Evolutionary conservation across 2,797 vertebrate genomes (phyloP).

Genomic region (Periparus ater): DNA sequence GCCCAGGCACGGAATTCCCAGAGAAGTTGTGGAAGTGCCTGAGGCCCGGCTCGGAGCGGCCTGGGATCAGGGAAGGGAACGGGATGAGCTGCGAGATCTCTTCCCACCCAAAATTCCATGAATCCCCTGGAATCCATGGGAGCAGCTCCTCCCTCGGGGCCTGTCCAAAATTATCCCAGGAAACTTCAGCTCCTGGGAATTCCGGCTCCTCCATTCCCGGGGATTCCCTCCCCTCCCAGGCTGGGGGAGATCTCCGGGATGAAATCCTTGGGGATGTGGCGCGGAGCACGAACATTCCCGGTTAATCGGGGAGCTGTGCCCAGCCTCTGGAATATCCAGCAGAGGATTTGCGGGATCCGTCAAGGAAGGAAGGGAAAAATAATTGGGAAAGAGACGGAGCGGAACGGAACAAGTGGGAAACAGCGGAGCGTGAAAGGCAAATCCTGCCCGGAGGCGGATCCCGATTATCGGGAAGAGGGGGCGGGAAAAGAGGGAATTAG

Average conservation of each 20-base stretch:
- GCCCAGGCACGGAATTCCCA: background rate
- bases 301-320: accelerated
- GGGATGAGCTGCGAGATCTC: background rate
- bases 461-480: accelerated
- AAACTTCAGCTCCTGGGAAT: background rate
- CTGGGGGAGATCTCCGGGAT: accelerated
- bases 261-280: background rate
- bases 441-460: background rate
- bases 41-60: accelerated
- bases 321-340: background rate
- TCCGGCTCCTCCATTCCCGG: background rate
- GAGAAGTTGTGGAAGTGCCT: background rate
- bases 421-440: background rate
- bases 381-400: background rate
- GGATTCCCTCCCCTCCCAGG: background rate
- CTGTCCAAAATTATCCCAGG: background rate
- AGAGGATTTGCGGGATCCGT: accelerated
- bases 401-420: background rate
- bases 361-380: background rate
- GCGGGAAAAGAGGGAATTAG: background rate
- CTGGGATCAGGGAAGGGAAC: background rate
- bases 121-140: background rate
- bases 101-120: background rate
- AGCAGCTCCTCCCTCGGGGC: background rate
- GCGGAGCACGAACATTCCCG: background rate